Percentiles rank a stretch among this genome's conserved stretches.
Evolutionary conservation across 2,113 vertebrate genomes (phyloP).

Genomic region (Scartelaos histophorus): DNA sequence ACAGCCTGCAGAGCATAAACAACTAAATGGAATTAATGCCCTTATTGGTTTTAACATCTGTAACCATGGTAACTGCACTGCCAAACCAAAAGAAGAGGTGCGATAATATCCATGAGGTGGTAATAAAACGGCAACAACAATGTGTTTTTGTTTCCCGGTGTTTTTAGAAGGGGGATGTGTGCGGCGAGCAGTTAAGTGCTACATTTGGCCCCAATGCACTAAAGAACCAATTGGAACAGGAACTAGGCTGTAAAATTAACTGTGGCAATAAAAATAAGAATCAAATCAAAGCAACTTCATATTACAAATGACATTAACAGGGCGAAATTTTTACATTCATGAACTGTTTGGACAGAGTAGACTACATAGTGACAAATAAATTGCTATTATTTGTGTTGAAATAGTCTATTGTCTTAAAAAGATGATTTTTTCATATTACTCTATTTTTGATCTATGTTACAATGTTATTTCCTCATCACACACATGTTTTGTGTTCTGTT

Average conservation of each 20-base stretch:
- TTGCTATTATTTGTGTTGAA: no score
- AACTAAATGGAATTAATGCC: conserved; percentile 22
- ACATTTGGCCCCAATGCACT: conserved; percentile 27
- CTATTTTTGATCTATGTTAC: no score
- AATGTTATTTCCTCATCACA: no score
- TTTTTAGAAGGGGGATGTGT: background rate
- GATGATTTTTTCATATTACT: no score
- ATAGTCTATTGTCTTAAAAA: no score
- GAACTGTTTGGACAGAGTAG: no score
- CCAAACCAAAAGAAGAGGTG: conserved; percentile 5
- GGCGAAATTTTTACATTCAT: no score
- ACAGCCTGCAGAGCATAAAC: conserved; percentile 13
- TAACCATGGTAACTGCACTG: conserved; percentile 17
- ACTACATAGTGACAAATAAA: no score
- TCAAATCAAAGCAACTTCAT: background rate
- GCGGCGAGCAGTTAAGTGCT: conserved; percentile 7
- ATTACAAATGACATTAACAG: background rate
- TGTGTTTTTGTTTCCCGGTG: conserved; percentile 18
- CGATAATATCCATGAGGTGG: conserved; percentile 15
- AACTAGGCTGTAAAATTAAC: no score
- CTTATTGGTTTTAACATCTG: conserved; percentile 19
- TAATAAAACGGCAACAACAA: conserved; percentile 11
- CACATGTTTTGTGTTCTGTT: no score
- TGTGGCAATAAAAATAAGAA: background rate
- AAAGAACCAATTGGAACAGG: conserved; percentile 3